Percentiles rank a stretch among this genome's conserved stretches.
Evolutionary conservation across 30 jellyfish, hydroid and myxozoan species (phyloP).

Genomic region (Cassiopea andromeda): DNA sequence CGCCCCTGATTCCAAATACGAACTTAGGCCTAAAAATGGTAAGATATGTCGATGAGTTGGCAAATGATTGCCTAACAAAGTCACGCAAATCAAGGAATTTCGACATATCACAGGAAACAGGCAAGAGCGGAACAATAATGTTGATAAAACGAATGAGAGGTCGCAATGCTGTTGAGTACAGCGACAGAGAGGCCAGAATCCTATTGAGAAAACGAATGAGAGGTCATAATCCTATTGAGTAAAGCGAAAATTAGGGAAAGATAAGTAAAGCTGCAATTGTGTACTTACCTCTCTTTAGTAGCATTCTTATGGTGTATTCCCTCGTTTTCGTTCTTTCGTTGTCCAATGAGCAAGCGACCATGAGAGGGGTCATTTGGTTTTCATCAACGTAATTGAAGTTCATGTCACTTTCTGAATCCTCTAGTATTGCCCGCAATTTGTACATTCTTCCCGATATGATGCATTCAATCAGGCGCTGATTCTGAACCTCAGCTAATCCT

Average conservation of each 20-base stretch:
- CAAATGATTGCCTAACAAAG: too few relatives aligned
- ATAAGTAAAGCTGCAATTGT: too few relatives aligned
- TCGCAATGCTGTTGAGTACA: too few relatives aligned
- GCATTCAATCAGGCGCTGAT: slow-evolving; percentile 53
- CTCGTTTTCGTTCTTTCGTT: slow-evolving; percentile 68
- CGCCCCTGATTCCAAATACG: too few relatives aligned
- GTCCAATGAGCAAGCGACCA: slow-evolving; percentile 71
- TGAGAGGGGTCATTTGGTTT: slow-evolving; percentile 58
- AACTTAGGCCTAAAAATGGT: too few relatives aligned
- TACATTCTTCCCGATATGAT: slow-evolving; percentile 53
- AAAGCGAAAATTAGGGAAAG: too few relatives aligned
- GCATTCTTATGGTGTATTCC: slow-evolving; percentile 33
- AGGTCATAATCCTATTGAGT: not conserved
- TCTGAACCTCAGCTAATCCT: slow-evolving; percentile 36
- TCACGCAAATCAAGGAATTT: too few relatives aligned
- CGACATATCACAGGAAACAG: too few relatives aligned
- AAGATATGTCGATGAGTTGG: too few relatives aligned
- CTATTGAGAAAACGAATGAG: not conserved
- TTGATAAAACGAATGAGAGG: too few relatives aligned
- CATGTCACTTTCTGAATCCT: slow-evolving; percentile 25
- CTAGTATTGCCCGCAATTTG: slow-evolving; percentile 51
- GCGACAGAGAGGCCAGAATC: too few relatives aligned
- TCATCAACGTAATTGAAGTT: slow-evolving; percentile 33
- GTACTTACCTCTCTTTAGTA: slow-evolving; percentile 17
- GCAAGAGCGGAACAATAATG: too few relatives aligned